Evolutionary conservation across 2,888 invertebrate species (phyloP).

Genomic region (Eristalis tenax): DNA sequence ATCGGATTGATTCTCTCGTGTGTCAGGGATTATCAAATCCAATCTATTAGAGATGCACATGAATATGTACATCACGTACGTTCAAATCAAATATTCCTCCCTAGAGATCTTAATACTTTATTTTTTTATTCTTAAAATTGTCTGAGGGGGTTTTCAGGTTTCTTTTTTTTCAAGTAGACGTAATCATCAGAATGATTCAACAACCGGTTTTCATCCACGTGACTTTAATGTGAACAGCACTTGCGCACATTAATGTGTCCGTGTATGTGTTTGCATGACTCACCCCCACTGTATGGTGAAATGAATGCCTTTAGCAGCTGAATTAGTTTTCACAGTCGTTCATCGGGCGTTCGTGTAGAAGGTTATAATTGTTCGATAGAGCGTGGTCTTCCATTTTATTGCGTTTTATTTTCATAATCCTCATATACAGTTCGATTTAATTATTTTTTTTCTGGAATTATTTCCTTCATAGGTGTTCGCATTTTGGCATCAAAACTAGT

Average conservation of each 20-base stretch:
- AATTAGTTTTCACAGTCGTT: constrained; percentile 22
- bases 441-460: constrained; percentile 76
- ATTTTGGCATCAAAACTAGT: constrained; percentile 90
- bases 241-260: neutral
- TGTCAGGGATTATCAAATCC: too few species aligned
- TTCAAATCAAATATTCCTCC: too few species aligned
- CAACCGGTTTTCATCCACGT: too few species aligned
- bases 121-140: too few species aligned
- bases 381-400: neutral
- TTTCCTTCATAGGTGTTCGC: constrained; percentile 86
- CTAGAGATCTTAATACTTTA: too few species aligned
- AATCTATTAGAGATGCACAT: too few species aligned
- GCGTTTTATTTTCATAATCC: neutral
- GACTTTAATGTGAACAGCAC: too few species aligned
- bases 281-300: neutral
- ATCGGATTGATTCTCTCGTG: too few species aligned
- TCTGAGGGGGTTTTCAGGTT: too few species aligned
- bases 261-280: constrained; percentile 27
- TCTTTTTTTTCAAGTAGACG: too few species aligned
- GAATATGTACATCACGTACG: too few species aligned
- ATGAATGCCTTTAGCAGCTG: neutral
- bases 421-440: neutral
- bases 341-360: constrained; percentile 32
- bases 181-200: too few species aligned
- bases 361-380: constrained; percentile 8